Evolutionary conservation across 2,797 vertebrate genomes (phyloP).

Genomic region (Cebuella pygmaea): DNA sequence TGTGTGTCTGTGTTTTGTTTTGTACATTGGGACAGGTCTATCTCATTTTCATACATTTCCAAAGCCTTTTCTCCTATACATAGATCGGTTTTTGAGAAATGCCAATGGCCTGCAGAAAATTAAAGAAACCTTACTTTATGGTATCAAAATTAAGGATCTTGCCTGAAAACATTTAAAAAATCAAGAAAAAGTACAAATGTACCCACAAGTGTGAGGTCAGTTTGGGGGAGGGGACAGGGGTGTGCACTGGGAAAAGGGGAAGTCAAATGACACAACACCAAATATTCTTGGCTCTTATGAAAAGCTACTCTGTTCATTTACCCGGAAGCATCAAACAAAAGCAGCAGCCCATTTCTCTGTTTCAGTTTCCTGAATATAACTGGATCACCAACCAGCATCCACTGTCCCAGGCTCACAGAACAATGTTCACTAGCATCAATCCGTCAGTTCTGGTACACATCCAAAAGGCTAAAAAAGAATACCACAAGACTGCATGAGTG

Average conservation of each 20-base stretch:
- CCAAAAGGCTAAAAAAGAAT: conserved; percentile 1
- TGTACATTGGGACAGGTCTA: background rate
- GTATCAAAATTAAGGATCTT: background rate
- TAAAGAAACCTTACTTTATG: background rate
- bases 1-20: background rate
- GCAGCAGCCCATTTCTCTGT: conserved; percentile 62
- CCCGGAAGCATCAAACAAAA: conserved; percentile 71
- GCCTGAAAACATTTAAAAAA: background rate
- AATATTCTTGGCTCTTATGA: conserved; percentile 59
- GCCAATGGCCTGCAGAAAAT: background rate
- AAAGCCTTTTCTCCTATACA: background rate
- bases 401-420: conserved; percentile 50
- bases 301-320: conserved; percentile 67
- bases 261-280: conserved; percentile 46
- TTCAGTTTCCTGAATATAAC: conserved; percentile 72
- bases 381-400: conserved; percentile 46
- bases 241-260: conserved; percentile 58
- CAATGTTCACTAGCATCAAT: conserved; percentile 47
- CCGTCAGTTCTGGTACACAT: background rate
- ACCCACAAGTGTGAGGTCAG: conserved; percentile 2
- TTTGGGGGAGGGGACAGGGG: conserved; percentile 27
- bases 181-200: conserved; percentile 38
- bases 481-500: background rate
- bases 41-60: background rate
- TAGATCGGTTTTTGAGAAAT: background rate